These are phyloP conservation scores for Hippocampus guttulatus DNA, from an alignment of 2,113 vertebrate species.

Conservation along the genomic window DNA sequence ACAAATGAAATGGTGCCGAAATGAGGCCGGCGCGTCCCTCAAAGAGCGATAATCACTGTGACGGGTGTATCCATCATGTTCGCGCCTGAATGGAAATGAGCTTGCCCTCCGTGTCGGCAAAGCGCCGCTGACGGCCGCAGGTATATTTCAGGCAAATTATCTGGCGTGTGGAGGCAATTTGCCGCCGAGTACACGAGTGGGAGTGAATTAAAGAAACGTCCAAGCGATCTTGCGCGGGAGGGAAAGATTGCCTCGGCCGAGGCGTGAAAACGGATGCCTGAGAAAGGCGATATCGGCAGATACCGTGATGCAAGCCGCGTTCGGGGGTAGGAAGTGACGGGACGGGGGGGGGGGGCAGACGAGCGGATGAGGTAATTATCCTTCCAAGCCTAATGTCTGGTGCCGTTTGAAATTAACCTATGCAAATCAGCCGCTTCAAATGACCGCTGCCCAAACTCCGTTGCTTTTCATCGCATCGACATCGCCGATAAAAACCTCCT, in stretches of 20 bases:
- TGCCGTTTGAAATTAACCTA: constrained; percentile 96
- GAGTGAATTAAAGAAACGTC: constrained; percentile 76
- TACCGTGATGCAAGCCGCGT: constrained; percentile 88
- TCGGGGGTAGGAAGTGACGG: constrained; percentile 25
- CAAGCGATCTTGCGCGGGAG: constrained; percentile 60
- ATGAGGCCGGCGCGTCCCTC: constrained; percentile 19
- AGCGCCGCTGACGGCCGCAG: constrained; percentile 47
- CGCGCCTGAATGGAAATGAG: constrained; percentile 39
- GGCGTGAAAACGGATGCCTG: constrained; percentile 62
- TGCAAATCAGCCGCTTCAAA: constrained; percentile 83
- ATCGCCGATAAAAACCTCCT: constrained; percentile 17
- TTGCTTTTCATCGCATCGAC: constrained; percentile 39
- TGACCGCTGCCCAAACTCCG: constrained; percentile 48
- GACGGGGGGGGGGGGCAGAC: constrained; percentile 21
- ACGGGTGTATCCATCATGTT: constrained; percentile 18
- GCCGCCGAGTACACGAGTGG: constrained; percentile 70
- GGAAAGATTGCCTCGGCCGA: constrained; percentile 33
- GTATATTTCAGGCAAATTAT: constrained; percentile 65
- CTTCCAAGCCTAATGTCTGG: constrained; percentile 92
- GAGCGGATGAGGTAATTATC: constrained; percentile 90
- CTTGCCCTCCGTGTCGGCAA: constrained; percentile 37
- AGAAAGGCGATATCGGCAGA: constrained; percentile 74
- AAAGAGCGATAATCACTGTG: constrained; percentile 41
- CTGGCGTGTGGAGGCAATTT: constrained; percentile 69
- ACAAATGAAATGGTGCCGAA: constrained; percentile 15